A percentile compares a stretch with the other conserved stretches of the same genome.
phyloP scores from a whole-genome alignment of 2,797 vertebrate genomes.

The Acipenser oxyrinchus region DNA sequence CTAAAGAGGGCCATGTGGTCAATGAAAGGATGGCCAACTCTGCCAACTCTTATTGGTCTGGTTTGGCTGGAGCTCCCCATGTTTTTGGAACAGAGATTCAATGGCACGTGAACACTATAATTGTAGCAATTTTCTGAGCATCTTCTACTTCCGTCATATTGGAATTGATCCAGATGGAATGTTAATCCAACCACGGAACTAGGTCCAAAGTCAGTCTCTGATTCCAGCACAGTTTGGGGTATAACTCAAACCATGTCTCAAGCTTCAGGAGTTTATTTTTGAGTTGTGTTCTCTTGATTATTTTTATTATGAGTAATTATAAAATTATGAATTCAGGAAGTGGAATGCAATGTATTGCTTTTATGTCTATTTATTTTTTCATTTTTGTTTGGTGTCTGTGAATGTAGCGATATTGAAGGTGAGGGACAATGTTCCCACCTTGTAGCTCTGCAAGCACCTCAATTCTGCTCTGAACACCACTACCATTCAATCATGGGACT shows the following conservation, averaged over 20 bases:
- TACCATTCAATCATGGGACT: too few relatives aligned
- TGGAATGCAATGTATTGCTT: too few relatives aligned
- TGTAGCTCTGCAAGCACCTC: too few relatives aligned
- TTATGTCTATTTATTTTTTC: too few relatives aligned
- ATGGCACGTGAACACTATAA: slow-evolving; percentile 76
- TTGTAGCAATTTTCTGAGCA: slow-evolving; percentile 68
- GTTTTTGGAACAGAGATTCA: slow-evolving; percentile 74
- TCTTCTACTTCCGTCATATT: slow-evolving; percentile 67
- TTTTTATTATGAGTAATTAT: too few relatives aligned
- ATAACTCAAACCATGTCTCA: slow-evolving; percentile 48
- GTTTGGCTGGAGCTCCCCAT: slow-evolving; percentile 74
- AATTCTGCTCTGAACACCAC: too few relatives aligned
- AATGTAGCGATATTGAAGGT: too few relatives aligned
- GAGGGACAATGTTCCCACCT: too few relatives aligned
- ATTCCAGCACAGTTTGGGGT: slow-evolving; percentile 66
- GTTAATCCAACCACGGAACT: slow-evolving; percentile 49
- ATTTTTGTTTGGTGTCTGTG: too few relatives aligned
- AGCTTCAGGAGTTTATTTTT: not conserved
- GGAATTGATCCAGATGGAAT: slow-evolving; percentile 56
- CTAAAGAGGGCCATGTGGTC: slow-evolving; percentile 76
- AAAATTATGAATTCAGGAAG: too few relatives aligned
- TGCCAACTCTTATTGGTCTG: slow-evolving; percentile 78
- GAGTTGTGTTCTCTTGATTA: not conserved
- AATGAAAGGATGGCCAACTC: slow-evolving; percentile 77
- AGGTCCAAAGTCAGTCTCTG: slow-evolving; percentile 54